Evolutionary conservation across 2,113 vertebrate species (phyloP).

Genomic region (Carlito syrichta): DNA sequence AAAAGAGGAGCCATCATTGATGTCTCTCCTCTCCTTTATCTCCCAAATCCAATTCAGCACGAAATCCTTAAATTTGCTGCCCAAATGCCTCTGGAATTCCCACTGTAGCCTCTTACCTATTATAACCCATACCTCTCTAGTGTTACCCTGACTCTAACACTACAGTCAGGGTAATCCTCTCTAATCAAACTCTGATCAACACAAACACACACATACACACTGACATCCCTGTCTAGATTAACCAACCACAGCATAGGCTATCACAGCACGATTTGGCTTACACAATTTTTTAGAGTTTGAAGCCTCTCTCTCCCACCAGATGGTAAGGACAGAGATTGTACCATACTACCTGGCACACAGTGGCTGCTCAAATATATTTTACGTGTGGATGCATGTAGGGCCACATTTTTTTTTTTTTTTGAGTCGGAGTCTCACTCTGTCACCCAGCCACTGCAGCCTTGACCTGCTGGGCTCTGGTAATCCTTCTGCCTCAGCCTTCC

Average conservation of each 20-base stretch:
- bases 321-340: background rate
- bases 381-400: background rate
- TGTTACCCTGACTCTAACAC: too few relatives aligned
- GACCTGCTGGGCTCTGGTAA: too few relatives aligned
- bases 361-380: background rate
- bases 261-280: background rate
- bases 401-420: too few relatives aligned
- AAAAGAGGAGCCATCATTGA: background rate
- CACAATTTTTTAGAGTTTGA: background rate
- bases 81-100: background rate
- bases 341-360: background rate
- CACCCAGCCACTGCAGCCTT: too few relatives aligned
- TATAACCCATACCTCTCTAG: background rate
- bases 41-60: background rate
- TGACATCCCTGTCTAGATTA: background rate
- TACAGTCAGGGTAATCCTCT: background rate
- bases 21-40: background rate
- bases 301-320: background rate
- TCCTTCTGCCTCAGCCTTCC: too few relatives aligned
- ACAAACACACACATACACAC: background rate
- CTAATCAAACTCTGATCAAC: background rate
- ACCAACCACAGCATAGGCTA: background rate
- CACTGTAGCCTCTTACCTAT: background rate
- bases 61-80: background rate
- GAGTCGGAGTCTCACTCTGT: too few relatives aligned